Conservation (phyloP, 1,140 invertebrate species). For the Oscheius sp. region DNA sequence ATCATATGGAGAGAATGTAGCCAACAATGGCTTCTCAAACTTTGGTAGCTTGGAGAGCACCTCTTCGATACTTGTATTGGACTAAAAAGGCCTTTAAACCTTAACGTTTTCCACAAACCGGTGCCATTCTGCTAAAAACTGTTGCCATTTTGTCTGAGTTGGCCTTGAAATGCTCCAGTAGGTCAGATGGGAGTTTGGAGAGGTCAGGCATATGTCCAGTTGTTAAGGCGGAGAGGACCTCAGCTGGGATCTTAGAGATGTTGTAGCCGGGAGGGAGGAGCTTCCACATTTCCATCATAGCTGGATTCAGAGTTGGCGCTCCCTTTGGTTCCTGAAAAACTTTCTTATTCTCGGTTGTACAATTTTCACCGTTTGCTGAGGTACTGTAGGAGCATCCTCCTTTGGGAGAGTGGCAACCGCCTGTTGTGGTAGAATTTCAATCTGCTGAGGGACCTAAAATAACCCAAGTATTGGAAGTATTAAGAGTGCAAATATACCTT, state of each 20-base stretch:
- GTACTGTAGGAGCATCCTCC: too few species aligned
- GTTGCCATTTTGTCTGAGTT: conserved; percentile 51
- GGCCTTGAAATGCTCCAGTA: conserved; percentile 52
- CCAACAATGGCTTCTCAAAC: conserved; percentile 48
- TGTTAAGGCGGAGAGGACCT: conserved; percentile 42
- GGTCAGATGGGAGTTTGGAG: conserved; percentile 47
- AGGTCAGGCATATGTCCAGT: conserved; percentile 55
- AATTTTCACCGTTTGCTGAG: too few species aligned
- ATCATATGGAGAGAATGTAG: conserved; percentile 59
- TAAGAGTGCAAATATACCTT: too few species aligned
- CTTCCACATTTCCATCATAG: conserved; percentile 47
- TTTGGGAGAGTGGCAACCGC: too few species aligned
- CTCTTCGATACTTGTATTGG: conserved; percentile 52
- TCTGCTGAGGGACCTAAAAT: too few species aligned
- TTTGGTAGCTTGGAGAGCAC: conserved; percentile 53
- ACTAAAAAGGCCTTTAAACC: conserved; percentile 16
- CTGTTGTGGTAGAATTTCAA: too few species aligned
- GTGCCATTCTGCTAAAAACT: conserved; percentile 22
- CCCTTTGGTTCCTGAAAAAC: too few species aligned
- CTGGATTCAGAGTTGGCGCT: too few species aligned
- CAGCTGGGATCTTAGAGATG: conserved; percentile 50
- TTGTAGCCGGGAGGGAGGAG: conserved; percentile 56
- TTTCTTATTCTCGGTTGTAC: too few species aligned
- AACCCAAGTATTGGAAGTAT: too few species aligned
- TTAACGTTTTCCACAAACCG: conserved; percentile 24